Conservation (phyloP, 2,113 vertebrate genomes). For the Megaleporinus macrocephalus region DNA sequence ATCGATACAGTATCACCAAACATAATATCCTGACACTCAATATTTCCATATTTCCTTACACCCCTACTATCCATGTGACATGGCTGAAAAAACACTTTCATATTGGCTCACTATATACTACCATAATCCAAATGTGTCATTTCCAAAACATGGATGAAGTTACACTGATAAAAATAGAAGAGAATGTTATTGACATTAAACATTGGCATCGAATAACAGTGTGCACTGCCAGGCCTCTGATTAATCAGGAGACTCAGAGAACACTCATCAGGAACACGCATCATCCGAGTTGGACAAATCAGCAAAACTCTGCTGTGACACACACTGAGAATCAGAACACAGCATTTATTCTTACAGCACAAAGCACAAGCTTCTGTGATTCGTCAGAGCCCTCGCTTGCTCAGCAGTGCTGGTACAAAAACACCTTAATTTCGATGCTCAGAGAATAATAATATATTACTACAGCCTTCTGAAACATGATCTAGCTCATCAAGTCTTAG, state of each 20-base stretch:
- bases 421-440: too few species aligned
- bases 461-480: neutral
- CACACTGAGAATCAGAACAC: neutral
- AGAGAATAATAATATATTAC: too few species aligned
- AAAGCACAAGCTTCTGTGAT: neutral
- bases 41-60: too few species aligned
- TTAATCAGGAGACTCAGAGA: neutral
- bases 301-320: too few species aligned
- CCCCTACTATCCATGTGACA: too few species aligned
- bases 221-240: neutral
- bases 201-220: neutral
- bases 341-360: neutral
- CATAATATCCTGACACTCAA: too few species aligned
- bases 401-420: neutral
- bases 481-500: constrained; percentile 23
- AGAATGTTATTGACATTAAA: neutral
- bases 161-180: neutral
- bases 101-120: neutral
- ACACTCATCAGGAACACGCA: neutral
- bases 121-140: neutral
- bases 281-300: neutral
- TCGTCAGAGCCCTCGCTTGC: neutral
- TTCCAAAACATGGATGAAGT: neutral
- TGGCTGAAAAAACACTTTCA: neutral
- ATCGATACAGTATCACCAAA: too few species aligned